A percentile compares a stretch with the other conserved stretches of the same genome.
These are phyloP conservation scores for Smittia aterrima DNA, from an alignment of 2,888 invertebrate genomes.

Conservation along the genomic window DNA sequence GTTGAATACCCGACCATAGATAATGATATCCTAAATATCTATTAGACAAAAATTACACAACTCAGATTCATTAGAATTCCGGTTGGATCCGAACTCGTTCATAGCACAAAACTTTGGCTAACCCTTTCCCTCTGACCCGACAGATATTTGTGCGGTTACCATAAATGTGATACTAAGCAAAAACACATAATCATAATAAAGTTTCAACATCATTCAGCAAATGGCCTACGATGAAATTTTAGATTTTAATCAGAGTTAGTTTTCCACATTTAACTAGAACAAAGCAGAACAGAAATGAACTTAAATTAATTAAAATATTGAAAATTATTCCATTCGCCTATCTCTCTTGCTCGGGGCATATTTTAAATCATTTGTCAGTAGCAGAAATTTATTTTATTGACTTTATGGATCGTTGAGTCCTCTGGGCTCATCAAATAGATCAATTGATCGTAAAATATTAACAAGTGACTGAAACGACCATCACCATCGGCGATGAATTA, in stretches of 20 bases:
- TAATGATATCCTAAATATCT: neutral
- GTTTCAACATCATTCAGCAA: neutral
- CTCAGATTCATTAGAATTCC: neutral
- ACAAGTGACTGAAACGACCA: too few relatives aligned
- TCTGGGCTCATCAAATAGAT: neutral
- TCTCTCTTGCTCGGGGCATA: constrained; percentile 22
- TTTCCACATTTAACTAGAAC: neutral
- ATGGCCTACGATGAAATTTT: neutral
- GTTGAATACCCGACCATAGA: neutral
- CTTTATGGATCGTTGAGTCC: constrained; percentile 7
- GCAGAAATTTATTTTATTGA: constrained; percentile 4
- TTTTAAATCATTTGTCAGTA: constrained; percentile 6
- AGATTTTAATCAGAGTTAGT: neutral
- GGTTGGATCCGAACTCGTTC: neutral
- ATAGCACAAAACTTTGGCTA: neutral
- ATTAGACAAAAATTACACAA: neutral
- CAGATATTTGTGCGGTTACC: neutral
- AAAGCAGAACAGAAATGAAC: neutral
- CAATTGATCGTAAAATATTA: too few relatives aligned
- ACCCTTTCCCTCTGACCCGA: neutral
- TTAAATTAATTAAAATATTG: constrained; percentile 22
- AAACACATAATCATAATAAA: neutral
- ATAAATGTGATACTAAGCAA: neutral
- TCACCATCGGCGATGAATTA: neutral
- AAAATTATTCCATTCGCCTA: neutral